Evolutionary conservation across 2,113 vertebrate species (phyloP).

Genomic region (Bujurquina vittata): DNA sequence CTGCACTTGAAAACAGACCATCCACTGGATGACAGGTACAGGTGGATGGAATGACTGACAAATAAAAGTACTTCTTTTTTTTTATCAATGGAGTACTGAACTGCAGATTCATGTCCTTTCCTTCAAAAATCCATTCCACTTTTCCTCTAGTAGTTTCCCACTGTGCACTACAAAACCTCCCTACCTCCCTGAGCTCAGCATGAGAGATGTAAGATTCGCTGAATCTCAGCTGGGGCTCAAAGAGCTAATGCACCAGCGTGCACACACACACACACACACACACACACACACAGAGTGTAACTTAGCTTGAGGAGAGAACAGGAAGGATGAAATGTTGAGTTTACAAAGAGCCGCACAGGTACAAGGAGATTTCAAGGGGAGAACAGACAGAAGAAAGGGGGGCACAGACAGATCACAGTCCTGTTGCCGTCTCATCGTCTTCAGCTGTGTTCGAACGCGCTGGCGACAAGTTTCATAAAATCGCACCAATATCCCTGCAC

Average conservation of each 20-base stretch:
- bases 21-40: neutral
- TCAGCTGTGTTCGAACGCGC: conserved; percentile 54
- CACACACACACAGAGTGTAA: neutral
- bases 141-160: conserved; percentile 19
- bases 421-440: conserved; percentile 1
- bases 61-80: neutral
- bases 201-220: conserved; percentile 41
- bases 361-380: neutral
- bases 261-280: neutral
- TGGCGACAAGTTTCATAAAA: conserved; percentile 61
- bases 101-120: conserved; percentile 5
- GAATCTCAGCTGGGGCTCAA: conserved; percentile 50
- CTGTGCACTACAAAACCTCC: conserved; percentile 43
- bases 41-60: neutral
- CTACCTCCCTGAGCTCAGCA: conserved; percentile 47
- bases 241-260: conserved; percentile 21
- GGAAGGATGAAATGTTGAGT: neutral
- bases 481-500: conserved; percentile 24
- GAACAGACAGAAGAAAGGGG: neutral
- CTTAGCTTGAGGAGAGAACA: conserved; percentile 5
- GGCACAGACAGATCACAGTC: conserved; percentile 27
- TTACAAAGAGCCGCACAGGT: neutral
- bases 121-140: conserved; percentile 7
- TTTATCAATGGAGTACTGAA: conserved; percentile 25
- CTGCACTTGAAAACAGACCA: neutral